Evolutionary conservation across 2,797 vertebrate species (phyloP).

Genomic region (Scyliorhinus canicula): DNA sequence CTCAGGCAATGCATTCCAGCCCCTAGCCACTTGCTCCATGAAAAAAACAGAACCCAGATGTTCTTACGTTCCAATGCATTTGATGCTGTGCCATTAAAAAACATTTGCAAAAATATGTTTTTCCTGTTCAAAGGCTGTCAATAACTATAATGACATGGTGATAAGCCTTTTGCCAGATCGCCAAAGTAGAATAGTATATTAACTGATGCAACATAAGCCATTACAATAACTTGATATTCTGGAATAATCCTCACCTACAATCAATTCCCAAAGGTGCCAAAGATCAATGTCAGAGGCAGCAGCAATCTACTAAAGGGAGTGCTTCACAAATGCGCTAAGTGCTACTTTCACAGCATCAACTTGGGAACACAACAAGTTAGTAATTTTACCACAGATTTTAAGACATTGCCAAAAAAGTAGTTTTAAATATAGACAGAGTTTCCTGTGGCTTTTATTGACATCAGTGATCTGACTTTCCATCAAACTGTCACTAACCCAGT

Average conservation of each 20-base stretch:
- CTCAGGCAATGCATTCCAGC: too few species aligned
- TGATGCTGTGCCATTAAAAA: not conserved
- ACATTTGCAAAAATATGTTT: not conserved
- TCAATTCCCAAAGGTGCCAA: not conserved
- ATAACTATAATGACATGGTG: not conserved
- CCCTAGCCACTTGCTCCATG: too few species aligned
- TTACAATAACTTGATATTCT: not conserved
- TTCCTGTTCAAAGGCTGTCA: not conserved
- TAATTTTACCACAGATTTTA: conserved; percentile 6
- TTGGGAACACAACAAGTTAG: conserved; percentile 18
- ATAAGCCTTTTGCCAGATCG: not conserved
- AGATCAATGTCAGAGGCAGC: not conserved
- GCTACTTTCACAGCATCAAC: not conserved
- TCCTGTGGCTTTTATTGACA: conserved; percentile 28
- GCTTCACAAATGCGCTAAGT: not conserved
- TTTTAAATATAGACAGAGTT: conserved; percentile 21
- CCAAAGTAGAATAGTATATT: not conserved
- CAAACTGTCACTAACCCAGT: conserved; percentile 1
- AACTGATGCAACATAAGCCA: not conserved
- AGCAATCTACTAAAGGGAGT: not conserved
- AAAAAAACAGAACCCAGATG: not conserved
- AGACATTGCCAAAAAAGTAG: not conserved
- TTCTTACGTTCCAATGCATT: not conserved
- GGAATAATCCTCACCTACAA: not conserved
- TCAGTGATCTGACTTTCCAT: conserved; percentile 14